Evolutionary conservation across 2,113 vertebrate species (phyloP).

Genomic region (Oceanodroma tethys): DNA sequence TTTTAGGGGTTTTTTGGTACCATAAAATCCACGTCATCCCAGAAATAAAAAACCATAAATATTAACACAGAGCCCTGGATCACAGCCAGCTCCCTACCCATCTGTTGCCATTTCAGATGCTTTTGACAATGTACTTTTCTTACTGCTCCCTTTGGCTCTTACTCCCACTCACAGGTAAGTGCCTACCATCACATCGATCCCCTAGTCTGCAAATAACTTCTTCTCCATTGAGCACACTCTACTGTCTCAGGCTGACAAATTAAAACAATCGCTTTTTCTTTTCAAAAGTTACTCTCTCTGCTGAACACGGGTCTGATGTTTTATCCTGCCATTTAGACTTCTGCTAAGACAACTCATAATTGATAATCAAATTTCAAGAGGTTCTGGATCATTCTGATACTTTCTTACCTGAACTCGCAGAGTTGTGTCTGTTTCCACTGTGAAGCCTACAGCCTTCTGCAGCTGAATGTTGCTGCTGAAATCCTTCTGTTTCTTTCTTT

Average conservation of each 20-base stretch:
- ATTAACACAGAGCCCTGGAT: background rate
- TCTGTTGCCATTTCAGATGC: background rate
- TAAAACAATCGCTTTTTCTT: background rate
- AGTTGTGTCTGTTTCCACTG: background rate
- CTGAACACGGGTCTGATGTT: background rate
- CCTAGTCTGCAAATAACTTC: background rate
- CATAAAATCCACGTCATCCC: background rate
- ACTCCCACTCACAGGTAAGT: background rate
- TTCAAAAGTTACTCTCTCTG: background rate
- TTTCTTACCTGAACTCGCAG: conserved; percentile 37
- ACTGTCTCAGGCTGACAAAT: background rate
- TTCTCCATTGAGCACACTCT: background rate
- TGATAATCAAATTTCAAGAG: background rate
- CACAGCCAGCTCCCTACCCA: background rate
- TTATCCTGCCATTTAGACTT: background rate
- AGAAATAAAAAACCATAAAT: background rate
- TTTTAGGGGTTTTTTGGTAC: background rate
- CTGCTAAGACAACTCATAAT: background rate
- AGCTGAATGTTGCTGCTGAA: background rate
- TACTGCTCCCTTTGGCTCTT: background rate
- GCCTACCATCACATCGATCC: background rate
- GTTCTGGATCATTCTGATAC: background rate
- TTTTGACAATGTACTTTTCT: background rate
- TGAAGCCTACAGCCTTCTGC: background rate
- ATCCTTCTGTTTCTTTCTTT: background rate